phyloP scores from a whole-genome alignment of 1,140 invertebrate species.

The Drosophila ananassae region DNA sequence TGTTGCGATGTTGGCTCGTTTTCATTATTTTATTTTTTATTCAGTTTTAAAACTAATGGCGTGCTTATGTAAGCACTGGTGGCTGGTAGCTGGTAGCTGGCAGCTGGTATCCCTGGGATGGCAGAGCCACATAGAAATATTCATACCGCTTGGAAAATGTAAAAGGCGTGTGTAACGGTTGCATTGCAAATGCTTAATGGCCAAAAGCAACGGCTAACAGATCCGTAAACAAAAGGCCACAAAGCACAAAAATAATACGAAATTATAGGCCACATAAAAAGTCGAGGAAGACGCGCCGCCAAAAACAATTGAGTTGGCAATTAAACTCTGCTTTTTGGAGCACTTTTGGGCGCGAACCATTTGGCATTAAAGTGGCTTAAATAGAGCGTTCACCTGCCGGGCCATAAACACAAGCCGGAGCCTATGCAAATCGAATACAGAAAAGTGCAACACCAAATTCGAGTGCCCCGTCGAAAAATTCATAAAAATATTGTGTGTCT shows the following conservation, averaged over 20 bases:
- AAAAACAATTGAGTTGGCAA: slow-evolving; percentile 48
- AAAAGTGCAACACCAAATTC: not conserved
- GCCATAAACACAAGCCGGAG: not conserved
- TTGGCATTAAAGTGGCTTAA: slow-evolving; percentile 47
- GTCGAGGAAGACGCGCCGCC: slow-evolving; percentile 16
- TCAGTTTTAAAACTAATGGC: slow-evolving; percentile 1
- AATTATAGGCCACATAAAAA: slow-evolving; percentile 50
- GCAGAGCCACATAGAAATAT: not conserved
- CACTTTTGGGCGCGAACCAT: slow-evolving; percentile 31
- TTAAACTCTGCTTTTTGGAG: slow-evolving; percentile 45
- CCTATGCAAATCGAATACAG: slow-evolving; percentile 9
- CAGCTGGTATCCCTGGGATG: slow-evolving; percentile 32
- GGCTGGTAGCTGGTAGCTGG: too few relatives aligned
- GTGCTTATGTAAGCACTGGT: slow-evolving; percentile 27
- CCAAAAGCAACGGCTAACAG: slow-evolving; percentile 15
- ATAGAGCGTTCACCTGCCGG: slow-evolving; percentile 60
- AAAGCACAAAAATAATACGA: slow-evolving; percentile 27
- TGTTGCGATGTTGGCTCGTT: not conserved
- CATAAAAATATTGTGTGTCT: not conserved
- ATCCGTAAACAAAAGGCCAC: slow-evolving; percentile 44
- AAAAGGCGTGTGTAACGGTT: slow-evolving; percentile 34
- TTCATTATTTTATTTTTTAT: not conserved
- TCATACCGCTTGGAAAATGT: slow-evolving; percentile 20
- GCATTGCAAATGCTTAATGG: slow-evolving; percentile 30
- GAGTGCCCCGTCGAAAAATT: not conserved